Conservation (phyloP, 2,113 vertebrate species). For the Phrynocephalus versicolor region DNA sequence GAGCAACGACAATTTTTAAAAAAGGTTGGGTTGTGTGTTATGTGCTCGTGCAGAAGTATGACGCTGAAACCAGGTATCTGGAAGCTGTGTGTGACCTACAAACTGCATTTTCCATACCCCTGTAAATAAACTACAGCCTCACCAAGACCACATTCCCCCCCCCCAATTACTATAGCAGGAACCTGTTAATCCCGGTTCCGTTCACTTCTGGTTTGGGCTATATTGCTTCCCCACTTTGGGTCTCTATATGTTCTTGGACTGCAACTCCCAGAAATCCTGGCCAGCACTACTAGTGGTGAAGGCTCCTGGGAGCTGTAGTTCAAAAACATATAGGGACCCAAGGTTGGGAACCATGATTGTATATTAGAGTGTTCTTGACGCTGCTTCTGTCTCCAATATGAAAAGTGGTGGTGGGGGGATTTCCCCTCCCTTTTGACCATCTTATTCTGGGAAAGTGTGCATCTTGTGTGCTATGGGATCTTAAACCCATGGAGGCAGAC, state of each 20-base stretch:
- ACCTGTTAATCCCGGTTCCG: background rate
- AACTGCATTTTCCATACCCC: too few species aligned
- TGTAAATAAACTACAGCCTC: background rate
- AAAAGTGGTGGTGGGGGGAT: background rate
- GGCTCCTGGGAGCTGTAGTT: background rate
- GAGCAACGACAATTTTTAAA: too few species aligned
- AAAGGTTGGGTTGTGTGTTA: too few species aligned
- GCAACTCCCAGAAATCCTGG: too few species aligned
- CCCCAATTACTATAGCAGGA: background rate
- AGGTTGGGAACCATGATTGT: background rate
- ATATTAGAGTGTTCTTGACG: background rate
- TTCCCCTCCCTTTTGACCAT: background rate
- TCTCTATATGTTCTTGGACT: too few species aligned
- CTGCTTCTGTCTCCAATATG: background rate
- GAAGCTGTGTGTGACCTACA: too few species aligned
- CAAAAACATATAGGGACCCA: background rate
- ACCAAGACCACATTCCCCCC: background rate
- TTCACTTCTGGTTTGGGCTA: background rate
- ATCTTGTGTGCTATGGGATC: background rate
- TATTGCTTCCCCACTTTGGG: too few species aligned
- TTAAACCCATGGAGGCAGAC: background rate
- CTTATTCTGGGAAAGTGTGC: conserved; percentile 10
- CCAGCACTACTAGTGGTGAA: too few species aligned
- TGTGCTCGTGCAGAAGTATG: too few species aligned
- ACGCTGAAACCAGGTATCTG: too few species aligned